Percentiles rank a stretch among this genome's conserved stretches.
Conservation (phyloP, 2,888 invertebrate species). For the Tubulanus polymorphus region DNA sequence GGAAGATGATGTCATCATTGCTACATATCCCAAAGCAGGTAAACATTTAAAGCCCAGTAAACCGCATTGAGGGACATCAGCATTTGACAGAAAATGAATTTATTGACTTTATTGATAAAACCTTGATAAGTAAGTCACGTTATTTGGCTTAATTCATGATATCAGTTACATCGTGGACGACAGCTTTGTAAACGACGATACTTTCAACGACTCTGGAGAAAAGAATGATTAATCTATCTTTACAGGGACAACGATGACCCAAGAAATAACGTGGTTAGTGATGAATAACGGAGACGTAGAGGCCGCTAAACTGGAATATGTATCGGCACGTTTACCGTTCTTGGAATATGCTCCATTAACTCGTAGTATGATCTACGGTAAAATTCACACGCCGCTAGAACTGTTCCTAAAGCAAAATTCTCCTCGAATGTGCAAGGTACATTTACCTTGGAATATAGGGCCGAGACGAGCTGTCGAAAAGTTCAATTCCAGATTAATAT, state of each 20-base stretch:
- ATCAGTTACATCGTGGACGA: neutral
- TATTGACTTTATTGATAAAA: no score
- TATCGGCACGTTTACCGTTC: neutral
- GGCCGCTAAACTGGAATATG: conserved; percentile 21
- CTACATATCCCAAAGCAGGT: neutral
- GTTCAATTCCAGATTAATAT: neutral
- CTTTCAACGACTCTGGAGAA: neutral
- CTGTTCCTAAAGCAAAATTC: neutral
- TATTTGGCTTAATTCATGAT: no score
- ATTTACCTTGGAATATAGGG: conserved; percentile 3
- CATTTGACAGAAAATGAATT: no score
- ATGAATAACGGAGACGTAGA: conserved; percentile 8
- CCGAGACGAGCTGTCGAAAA: neutral
- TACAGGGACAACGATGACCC: neutral
- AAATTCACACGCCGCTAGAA: neutral
- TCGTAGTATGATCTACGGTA: no score
- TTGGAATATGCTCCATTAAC: no score
- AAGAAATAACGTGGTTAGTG: neutral
- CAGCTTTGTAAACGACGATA: neutral
- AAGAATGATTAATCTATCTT: neutral
- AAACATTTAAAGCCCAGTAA: no score
- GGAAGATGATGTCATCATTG: neutral
- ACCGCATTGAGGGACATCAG: no score
- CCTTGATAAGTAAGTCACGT: no score
- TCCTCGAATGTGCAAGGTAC: conserved; percentile 9